Evolutionary conservation across 2,797 vertebrate genomes (phyloP).

Genomic region (Pangasius djambal): DNA sequence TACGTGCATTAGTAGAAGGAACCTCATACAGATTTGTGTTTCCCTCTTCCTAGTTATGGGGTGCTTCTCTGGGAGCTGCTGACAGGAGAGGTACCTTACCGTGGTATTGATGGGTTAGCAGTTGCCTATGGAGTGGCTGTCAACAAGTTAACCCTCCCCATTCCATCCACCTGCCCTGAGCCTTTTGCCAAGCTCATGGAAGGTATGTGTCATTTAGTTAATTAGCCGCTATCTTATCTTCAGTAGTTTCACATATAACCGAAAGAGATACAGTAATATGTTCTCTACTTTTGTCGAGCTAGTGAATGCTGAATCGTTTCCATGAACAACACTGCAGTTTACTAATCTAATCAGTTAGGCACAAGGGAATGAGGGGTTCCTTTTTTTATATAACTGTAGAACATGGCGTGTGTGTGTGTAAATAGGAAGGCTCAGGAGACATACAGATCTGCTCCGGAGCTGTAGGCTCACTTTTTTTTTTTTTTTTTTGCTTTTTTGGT

Average conservation of each 20-base stretch:
- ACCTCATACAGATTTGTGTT: neutral
- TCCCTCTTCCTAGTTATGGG: constrained; percentile 80
- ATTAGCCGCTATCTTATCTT: neutral
- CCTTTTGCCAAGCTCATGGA: constrained; percentile 95
- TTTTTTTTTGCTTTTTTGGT: too few species aligned
- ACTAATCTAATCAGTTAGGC: neutral
- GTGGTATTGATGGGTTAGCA: constrained; percentile 93
- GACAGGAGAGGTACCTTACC: constrained; percentile 93
- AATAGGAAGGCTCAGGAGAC: neutral
- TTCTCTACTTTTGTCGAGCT: neutral
- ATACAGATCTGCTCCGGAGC: neutral
- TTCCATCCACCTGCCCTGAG: constrained; percentile 94
- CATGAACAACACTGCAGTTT: neutral
- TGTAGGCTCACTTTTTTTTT: neutral
- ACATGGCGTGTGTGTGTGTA: neutral
- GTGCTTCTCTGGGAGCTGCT: constrained; percentile 95
- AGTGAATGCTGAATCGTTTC: neutral
- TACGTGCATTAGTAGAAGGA: neutral
- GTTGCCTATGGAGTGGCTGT: constrained; percentile 94
- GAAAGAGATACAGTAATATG: neutral
- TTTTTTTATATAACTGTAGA: neutral
- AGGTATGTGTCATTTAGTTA: constrained; percentile 71
- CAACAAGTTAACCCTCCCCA: constrained; percentile 93
- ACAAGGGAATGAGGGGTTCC: neutral
- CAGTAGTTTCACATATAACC: neutral